Percentiles rank a stretch among this genome's conserved stretches.
These are phyloP conservation scores for Eleutherodactylus coqui DNA, from an alignment of 2,797 vertebrate genomes.

Conservation along the genomic window DNA sequence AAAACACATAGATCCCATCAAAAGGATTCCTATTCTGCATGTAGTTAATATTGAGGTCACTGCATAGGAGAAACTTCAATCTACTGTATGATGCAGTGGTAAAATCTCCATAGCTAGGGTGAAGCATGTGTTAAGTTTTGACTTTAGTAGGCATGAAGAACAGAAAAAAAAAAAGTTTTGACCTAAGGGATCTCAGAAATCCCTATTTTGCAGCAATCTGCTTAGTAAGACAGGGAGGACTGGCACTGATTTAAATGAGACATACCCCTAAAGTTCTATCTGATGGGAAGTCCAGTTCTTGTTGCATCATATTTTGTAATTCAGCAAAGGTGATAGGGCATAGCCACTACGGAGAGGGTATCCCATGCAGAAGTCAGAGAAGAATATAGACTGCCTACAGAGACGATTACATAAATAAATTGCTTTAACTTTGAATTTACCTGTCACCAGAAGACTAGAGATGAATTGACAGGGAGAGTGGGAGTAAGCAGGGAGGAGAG, in stretches of 20 bases:
- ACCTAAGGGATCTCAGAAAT: slow-evolving; percentile 68
- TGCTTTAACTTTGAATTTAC: slow-evolving; percentile 73
- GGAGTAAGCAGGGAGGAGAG: slow-evolving; percentile 60
- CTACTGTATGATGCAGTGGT: not conserved
- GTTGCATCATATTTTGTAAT: slow-evolving; percentile 30
- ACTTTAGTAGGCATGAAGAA: not conserved
- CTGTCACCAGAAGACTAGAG: slow-evolving; percentile 55
- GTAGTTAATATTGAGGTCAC: not conserved
- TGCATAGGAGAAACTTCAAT: not conserved
- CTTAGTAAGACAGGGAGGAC: not conserved
- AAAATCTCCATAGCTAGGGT: not conserved
- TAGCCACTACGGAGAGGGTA: slow-evolving; percentile 66
- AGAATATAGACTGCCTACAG: slow-evolving; percentile 57
- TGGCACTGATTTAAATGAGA: slow-evolving; percentile 70
- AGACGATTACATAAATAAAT: slow-evolving; percentile 67
- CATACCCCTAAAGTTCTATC: slow-evolving; percentile 77
- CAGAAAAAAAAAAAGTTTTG: slow-evolving; percentile 55
- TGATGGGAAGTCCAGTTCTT: slow-evolving; percentile 11
- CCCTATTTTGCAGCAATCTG: not conserved
- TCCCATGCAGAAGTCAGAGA: slow-evolving; percentile 71
- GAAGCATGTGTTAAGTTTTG: slow-evolving; percentile 10
- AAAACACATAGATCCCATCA: slow-evolving; percentile 16
- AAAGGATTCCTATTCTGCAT: slow-evolving; percentile 10
- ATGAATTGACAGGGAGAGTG: slow-evolving; percentile 41
- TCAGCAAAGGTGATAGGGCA: not conserved